These are phyloP conservation scores for Scomberomorus guttatus DNA, from an alignment of 2,797 vertebrate genomes.

Conservation along the genomic window DNA sequence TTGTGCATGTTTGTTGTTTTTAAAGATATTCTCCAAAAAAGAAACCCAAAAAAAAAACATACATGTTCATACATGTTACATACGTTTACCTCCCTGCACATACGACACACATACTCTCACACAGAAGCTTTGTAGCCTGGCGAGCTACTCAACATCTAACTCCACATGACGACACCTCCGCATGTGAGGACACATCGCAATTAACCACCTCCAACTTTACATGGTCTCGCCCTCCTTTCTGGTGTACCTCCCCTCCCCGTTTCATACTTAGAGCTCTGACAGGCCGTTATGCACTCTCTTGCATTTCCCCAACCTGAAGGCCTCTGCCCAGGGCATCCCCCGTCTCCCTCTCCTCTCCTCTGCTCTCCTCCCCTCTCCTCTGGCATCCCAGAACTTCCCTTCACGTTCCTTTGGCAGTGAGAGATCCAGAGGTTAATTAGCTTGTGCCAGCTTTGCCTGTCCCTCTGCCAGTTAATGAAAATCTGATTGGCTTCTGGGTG, in stretches of 20 bases:
- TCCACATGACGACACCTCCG: slow-evolving; percentile 25
- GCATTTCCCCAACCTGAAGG: slow-evolving; percentile 72
- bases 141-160: not conserved
- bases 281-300: slow-evolving; percentile 55
- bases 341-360: slow-evolving; percentile 59
- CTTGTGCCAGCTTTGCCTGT: slow-evolving; percentile 86
- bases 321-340: slow-evolving; percentile 77
- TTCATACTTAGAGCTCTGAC: slow-evolving; percentile 48
- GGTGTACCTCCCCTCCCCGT: slow-evolving; percentile 21
- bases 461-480: slow-evolving; percentile 89
- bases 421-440: slow-evolving; percentile 88
- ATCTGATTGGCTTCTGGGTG: slow-evolving; percentile 89
- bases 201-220: slow-evolving; percentile 37
- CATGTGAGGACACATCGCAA: slow-evolving; percentile 39
- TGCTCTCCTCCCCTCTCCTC: slow-evolving; percentile 60
- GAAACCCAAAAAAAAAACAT: slow-evolving; percentile 5
- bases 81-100: not conserved
- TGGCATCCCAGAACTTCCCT: slow-evolving; percentile 75
- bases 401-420: slow-evolving; percentile 77
- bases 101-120: slow-evolving; percentile 14
- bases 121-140: not conserved
- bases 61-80: slow-evolving; percentile 11
- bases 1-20: not conserved
- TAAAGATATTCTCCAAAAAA: not conserved
- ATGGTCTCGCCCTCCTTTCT: slow-evolving; percentile 19